phyloP scores from a whole-genome alignment of 2,113 vertebrate species.

The Brachypodius melanocephalos region DNA sequence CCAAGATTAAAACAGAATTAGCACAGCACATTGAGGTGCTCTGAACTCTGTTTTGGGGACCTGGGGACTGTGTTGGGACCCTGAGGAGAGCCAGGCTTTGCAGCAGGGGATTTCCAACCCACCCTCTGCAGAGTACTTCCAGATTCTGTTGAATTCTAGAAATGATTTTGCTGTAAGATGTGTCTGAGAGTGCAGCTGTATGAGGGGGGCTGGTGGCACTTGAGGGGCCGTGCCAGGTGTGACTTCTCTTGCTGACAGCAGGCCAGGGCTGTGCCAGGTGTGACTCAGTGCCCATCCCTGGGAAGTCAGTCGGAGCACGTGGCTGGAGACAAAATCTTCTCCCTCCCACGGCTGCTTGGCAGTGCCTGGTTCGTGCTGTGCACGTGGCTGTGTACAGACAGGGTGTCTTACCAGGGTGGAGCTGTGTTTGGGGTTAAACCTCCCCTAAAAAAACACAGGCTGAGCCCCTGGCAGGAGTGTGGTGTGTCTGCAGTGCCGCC shows the following conservation, averaged over 20 bases:
- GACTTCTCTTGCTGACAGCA: background rate
- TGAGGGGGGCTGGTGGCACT: background rate
- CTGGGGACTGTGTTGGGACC: accelerated
- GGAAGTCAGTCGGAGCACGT: accelerated
- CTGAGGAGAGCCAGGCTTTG: background rate
- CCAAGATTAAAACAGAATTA: background rate
- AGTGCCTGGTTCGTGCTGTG: background rate
- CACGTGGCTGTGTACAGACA: accelerated
- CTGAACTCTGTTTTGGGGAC: background rate
- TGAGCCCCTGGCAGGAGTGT: background rate
- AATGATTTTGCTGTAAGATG: background rate
- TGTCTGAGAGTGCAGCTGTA: background rate
- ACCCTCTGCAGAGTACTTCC: background rate
- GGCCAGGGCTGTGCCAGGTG: accelerated
- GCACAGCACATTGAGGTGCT: background rate
- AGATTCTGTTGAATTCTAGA: background rate
- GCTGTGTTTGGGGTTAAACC: background rate
- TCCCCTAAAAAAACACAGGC: background rate
- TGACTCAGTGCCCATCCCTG: background rate
- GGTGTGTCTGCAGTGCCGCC: background rate
- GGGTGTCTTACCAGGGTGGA: background rate
- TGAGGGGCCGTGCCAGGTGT: background rate
- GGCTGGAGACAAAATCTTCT: background rate
- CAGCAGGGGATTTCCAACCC: background rate
- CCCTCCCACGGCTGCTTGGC: background rate